Base-by-base conservation (phyloP, 2,888 invertebrate species). In the Malthinus flaveolus region DNA sequence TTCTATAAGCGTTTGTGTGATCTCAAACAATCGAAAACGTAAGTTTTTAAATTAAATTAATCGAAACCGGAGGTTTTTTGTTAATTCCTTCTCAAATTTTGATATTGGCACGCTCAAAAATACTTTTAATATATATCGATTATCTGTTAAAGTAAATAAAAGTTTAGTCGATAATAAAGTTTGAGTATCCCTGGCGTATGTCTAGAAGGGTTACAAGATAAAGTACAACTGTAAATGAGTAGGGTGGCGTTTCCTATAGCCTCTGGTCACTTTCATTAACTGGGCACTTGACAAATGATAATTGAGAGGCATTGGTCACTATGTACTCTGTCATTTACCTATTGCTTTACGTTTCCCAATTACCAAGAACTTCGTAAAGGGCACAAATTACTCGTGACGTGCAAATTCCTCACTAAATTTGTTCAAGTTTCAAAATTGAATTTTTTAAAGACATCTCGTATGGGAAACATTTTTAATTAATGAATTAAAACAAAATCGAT, bases 271-370 rank as follows among this genome's bases (percentile, higher is more conserved):
- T 78, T 79, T 78, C 79, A 79, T 79, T 78, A 78, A 78, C 75
- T 72, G 72, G 74, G 74, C 75, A 75, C 77, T 78, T 79, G 79
- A 79, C 78, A 79, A 79, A 79, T 79, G 79, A 77, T 79, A 79
- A 79, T 79, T 78, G 78, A 76, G 71, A 73, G 70, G 73, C 71
- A 78, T 79, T 78, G 78, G 79, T 78, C 77, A 77, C 76, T 77
- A 72, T 71, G 72, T 72, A 71, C 70, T 72, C 76, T 77, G 77
- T 77, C 78, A 76, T 75, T 77, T 76, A 76, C 74, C 76, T 77
- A 66, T 66, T 65, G 63, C 65, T 64, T 60, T 56, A 65, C 66
- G 68, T 73, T 75, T 68, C 74, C 71, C 73, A 72, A 75, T 75
- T 72, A 74, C 74, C 67, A 67, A 72, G 71, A 71, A 71, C 73